Base-by-base conservation (phyloP, 2,797 vertebrate genomes). In the Oophaga sylvatica region DNA sequence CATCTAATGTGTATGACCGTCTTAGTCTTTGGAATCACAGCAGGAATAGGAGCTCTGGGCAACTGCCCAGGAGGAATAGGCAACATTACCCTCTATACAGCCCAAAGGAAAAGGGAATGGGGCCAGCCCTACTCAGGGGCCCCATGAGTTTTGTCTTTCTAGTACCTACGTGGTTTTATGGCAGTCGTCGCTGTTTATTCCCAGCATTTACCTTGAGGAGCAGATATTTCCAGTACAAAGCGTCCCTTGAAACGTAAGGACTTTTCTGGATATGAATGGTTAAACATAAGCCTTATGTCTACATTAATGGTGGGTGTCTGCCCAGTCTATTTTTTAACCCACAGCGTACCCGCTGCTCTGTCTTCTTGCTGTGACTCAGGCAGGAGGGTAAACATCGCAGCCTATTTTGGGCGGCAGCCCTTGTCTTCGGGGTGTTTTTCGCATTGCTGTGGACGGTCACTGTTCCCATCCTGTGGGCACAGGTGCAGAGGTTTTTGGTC, bases 401-500 rank as follows among this genome's bases (percentile, higher is more conserved):
- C 31, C 71, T 84, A 84, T 76, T 84, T 60, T 65, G 56, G n/a
- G 56, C 48, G 9, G 26, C 13, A 65, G 82, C 22, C 70, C 26
- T n/a, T 75, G 35, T 53, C 65, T 29, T 48, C 48, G 80, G 41
- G 22, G 31, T 81, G 80, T 65, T 65, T 41, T 81, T 81, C 41
- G 62, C 80, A 10, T 53, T 7, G 80, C 62, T 81, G 16, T 53
- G 80, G 60, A 63, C n/a, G 62, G 56, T 48, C 45, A 10, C 65
- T 70, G 26, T 82, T 82, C 65, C 63, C 16, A 26, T 67, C 63
- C 81, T 82, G 81, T 70, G 67, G 65, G 81, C 48, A 57, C 81
- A 70, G 81, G 81, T 82, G 81, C 81, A 57, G 81, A 29, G 81
- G 65, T 82, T 26, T 80, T 11, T 68, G 80, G 45, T 19, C 63